Evolutionary conservation across 2,888 invertebrate species (phyloP), one percentile per base, ranked within the genome.

Genomic region (Hyppa rectilinea): DNA sequence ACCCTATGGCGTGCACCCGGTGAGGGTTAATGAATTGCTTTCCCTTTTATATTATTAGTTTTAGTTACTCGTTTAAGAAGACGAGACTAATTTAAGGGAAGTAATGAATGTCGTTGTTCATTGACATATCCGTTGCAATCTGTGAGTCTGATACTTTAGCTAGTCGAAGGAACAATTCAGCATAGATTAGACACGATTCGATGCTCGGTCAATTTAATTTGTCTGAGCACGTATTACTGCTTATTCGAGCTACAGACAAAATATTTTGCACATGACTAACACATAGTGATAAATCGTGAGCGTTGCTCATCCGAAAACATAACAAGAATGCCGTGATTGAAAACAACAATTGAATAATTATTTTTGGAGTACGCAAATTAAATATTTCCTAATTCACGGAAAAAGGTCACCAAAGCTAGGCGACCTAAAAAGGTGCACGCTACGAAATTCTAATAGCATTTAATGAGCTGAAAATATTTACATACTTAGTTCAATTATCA

Each of bases 1-100:
- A 45, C 69, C 58, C 68, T 34, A 80, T 80, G 66, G 66, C 79
- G 80, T 77, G 76, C 80, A 70, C 68, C 52, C 78, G 69, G 64
- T 59, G 77, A 81, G 77, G 86, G 83, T 83, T 85, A 88, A 88
- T 88, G 85, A 85, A 88, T 87, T 87, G 83, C 81, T 83, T 83
- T 83, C 73, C 71, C 80, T 84, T 82, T 88, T 84, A 87, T 87
- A 89, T 87, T 85, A 87, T 85, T 88, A 88, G 87, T 85, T 84
- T 81, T 75, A 81, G 81, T 81, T 79, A 71, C 80, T 82, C 73
- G 73, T 71, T 81, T 82, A 68, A 67, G 65, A 43, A 70, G 66
- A 75, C 64, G 72, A 71, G 60, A 86, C 81, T 73, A 78, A 81
- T 76, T 83, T 73, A 68, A 78, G 73, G 70, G 52, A 76, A 75